phyloP scores from a whole-genome alignment of 2,113 vertebrate genomes.

The Pteronura brasiliensis region DNA sequence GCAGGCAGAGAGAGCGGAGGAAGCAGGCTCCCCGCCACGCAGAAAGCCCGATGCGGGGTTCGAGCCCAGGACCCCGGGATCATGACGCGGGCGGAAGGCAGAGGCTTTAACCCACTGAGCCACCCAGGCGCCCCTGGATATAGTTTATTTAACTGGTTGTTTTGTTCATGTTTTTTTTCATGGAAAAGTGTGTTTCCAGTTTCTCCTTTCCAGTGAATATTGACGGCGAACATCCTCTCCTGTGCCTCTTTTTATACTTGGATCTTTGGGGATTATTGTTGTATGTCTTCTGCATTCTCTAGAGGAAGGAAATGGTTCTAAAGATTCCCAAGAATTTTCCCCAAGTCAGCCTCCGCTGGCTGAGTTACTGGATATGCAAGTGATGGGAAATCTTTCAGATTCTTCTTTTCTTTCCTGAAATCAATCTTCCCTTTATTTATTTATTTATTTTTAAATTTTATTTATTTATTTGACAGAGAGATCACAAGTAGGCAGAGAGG shows the following conservation, averaged over 20 bases:
- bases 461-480: too few relatives aligned
- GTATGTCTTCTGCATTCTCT: not conserved
- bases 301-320: not conserved
- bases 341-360: not conserved
- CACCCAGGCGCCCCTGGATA: too few relatives aligned
- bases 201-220: not conserved
- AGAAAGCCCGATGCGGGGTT: too few relatives aligned
- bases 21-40: too few relatives aligned
- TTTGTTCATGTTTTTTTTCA: not conserved
- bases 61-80: too few relatives aligned
- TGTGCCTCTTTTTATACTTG: not conserved
- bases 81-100: too few relatives aligned
- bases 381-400: not conserved
- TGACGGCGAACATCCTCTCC: not conserved
- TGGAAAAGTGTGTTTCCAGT: not conserved
- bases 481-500: too few relatives aligned
- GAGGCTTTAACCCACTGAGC: too few relatives aligned
- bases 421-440: not conserved
- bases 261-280: not conserved
- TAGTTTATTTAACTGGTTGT: too few relatives aligned
- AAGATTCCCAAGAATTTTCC: not conserved
- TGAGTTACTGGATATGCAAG: not conserved
- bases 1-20: too few relatives aligned
- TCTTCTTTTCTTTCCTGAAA: not conserved
- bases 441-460: too few relatives aligned